Evolutionary conservation across 2,797 vertebrate species (phyloP), one percentile per base, ranked within the genome.

Genomic region (Heliangelus exortis): DNA sequence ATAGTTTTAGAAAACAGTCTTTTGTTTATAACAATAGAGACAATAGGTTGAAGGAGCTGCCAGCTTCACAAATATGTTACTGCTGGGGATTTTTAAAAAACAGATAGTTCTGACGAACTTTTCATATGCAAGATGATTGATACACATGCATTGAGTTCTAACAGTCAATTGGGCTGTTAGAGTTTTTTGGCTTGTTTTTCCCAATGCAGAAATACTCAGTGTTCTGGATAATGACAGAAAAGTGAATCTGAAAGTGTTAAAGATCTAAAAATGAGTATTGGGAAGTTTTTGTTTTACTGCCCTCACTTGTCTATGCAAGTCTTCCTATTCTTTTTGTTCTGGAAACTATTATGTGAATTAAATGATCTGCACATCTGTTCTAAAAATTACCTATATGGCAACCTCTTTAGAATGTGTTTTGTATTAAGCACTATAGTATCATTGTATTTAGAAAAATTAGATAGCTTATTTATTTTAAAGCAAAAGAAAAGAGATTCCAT

Each of bases 11-110:
- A 85, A 90, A 86, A 18, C 1, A 4, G 8, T 57, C 4, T 67
- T 80, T 77, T 85, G 33, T 93, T 92, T 93, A 36, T 84, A 82
- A 41, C 31, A 86, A 14, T 80, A 84, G 79, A 81, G 36, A 77
- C 75, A 89, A 83, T 80, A 72, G 26, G 39, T 91, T 95, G 76
- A 94, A 84, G 81, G 63, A 73, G 41, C 45, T 88, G 21, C 19
- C 20, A 59, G 0, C 66, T 91, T 78, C 43, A 62, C 47, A 92
- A 48, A 57, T 61, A 11, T 2, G 0, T 53, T 66, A 7, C 51
- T 82, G 3, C 22, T 84, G 55, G 51, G 23, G 14, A 28, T 82
- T 84, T 93, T 36, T 4, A 22, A 82, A 87, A 76, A 77, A 4
- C 10, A 67, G 45, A 17, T 59, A 57, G 72, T 86, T 92, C n/a